Evolutionary conservation across 1,140 invertebrate species (phyloP), one percentile per base, ranked within the genome.

Genomic region (Maconellicoccus hirsutus): DNA sequence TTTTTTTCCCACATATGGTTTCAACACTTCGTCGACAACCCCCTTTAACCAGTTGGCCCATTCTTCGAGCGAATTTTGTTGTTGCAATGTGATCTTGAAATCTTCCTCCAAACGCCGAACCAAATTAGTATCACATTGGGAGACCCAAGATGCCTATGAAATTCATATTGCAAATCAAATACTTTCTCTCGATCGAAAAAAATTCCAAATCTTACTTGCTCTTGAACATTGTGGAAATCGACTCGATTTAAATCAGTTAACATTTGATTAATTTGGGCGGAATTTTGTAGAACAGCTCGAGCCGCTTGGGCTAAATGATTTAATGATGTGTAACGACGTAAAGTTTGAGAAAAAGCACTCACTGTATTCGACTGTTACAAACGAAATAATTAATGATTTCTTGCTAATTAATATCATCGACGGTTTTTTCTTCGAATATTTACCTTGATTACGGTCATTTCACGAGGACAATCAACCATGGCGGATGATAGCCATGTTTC

Each of bases 301-400:
- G 96, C 96, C 63, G 97, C 96, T 78, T 94, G 91, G 69, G 97
- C 96, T 76, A 99, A 84, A 81, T 99, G 97, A 83, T 98, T 98
- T n/a, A 99, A 82, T 16, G 95, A 98, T 14, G 96, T 98, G 81
- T 98, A 98, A 69, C 96, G 86, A 39, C 95, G 84, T 76, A 99
- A 80, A 52, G 94, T 97, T 80, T 97, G 95, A 76, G 94, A 91
- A 80, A 98, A 91, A 33, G 96, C 93, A 75, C 89, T 89, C 10
- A 97, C 93, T 42, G 93, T 91, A 29, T 86, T 82, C 25, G 87
- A 79, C 82, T 83, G 27, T 42, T 76, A 74, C 74, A 59, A 38
- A 25, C 25, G 19, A 59, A 29, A 26, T 59, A 70, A 59, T 52
- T 59, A 4, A 59, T 72, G 23, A 26, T 10, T 29, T 66, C 25